Evolutionary conservation across 1,140 invertebrate species (phyloP).

Genomic region (Himalopsyche phryganea): DNA sequence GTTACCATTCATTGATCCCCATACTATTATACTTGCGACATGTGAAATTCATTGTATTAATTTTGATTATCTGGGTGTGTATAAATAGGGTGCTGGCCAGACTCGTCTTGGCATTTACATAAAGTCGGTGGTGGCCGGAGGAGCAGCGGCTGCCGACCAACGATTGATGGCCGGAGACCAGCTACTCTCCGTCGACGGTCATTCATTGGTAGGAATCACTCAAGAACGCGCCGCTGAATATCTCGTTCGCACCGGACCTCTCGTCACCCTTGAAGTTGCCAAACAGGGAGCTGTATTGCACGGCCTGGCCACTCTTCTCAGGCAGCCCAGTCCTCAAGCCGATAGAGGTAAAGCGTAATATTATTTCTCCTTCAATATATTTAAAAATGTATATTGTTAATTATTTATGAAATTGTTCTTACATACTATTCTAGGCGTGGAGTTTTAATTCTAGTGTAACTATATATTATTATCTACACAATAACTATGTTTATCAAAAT

Average conservation of each 20-base stretch:
- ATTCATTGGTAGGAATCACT: conserved; percentile 93
- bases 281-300: conserved; percentile 97
- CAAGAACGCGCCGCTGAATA: conserved; percentile 97
- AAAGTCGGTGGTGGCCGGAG: conserved; percentile 94
- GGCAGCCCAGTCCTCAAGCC: conserved; percentile 84
- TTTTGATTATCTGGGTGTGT: conserved; percentile 33
- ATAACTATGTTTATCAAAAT: too few species aligned
- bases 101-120: conserved; percentile 94
- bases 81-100: conserved; percentile 78
- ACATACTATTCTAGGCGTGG: too few species aligned
- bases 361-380: conserved; percentile 1
- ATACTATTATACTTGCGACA: too few species aligned
- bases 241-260: conserved; percentile 87
- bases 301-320: conserved; percentile 88
- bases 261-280: conserved; percentile 92
- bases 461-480: too few species aligned
- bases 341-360: conserved; percentile 70
- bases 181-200: conserved; percentile 92
- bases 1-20: too few species aligned
- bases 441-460: too few species aligned
- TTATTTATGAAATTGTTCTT: too few species aligned
- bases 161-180: conserved; percentile 95
- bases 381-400: too few species aligned
- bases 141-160: conserved; percentile 92
- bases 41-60: neutral